These are phyloP conservation scores for Crotalus tigris DNA, from an alignment of 2,113 vertebrate species.

Conservation along the genomic window DNA sequence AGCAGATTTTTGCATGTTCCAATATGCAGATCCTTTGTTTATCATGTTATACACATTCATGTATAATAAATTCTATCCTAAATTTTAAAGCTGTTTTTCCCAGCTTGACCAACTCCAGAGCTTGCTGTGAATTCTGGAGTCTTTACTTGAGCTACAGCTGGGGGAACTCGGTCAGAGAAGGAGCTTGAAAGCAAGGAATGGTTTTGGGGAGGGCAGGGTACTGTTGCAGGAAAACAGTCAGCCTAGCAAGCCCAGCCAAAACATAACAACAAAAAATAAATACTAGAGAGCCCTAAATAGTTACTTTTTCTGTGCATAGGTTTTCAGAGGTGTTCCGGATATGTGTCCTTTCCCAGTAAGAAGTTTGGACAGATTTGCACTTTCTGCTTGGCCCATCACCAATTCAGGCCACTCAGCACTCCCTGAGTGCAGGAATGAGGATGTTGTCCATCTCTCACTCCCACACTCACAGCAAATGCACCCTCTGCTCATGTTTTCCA, in stretches of 20 bases:
- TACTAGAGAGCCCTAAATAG: not conserved
- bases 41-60: not conserved
- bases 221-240: not conserved
- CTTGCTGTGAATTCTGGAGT: not conserved
- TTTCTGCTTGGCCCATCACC: not conserved
- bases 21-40: not conserved
- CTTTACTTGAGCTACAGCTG: not conserved
- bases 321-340: not conserved
- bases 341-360: not conserved
- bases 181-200: not conserved
- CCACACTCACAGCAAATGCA: not conserved
- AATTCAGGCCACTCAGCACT: not conserved
- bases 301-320: not conserved
- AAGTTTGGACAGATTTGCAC: not conserved
- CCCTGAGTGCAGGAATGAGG: not conserved
- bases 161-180: not conserved
- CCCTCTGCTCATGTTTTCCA: not conserved
- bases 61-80: not conserved
- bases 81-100: not conserved
- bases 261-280: not conserved
- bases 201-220: not conserved
- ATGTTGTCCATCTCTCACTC: not conserved
- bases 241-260: not conserved
- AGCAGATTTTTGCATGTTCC: not conserved
- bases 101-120: not conserved